Evolutionary conservation across 2,888 invertebrate genomes (phyloP), one percentile per base, ranked within the genome.

Genomic region (Agriopis marginaria): DNA sequence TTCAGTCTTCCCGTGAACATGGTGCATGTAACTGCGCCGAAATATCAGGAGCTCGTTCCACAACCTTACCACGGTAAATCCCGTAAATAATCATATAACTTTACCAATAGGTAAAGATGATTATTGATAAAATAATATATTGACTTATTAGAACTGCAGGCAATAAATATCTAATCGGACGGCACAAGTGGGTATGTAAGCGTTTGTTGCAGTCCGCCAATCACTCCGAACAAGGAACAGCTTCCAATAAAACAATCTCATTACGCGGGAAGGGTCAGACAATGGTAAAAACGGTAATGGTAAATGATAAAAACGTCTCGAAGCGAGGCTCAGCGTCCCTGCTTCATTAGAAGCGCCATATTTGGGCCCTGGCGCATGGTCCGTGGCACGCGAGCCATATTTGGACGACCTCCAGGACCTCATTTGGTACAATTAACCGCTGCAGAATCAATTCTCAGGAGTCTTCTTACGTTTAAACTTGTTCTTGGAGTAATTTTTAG

Each of bases 271-370:
- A 58, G 59, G 63, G 63, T 63, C 66, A 62, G 42, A 66, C 63
- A 72, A 66, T 68, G 70, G 61, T 63, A 76, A 76, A 72, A 74
- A 74, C 72, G 17, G 73, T 76, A 76, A 70, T 67, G 79, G 73
- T 75, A 68, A 51, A 44, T 53, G 62, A 51, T 23, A 62, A 62
- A 62, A 53, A 62, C 51, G 40, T 60, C 49, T 60, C 49, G 10
- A 14, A 49, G 74, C 56, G 56, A 49, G 14, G 9, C 56, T 49
- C 49, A 71, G 68, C 70, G 53, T 51, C 63, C 73, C 68, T 66
- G 70, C 74, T 85, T 88, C 88, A 85, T 87, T 88, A 88, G 82
- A 72, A 70, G 74, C 55, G 73, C 88, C 87, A 73, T 87, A 88
- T 84, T 87, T 79, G 87, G 86, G 7, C 32, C 6, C 45, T 7